Conservation (phyloP, 30 jellyfish, hydroid and myxozoan species). For the Aurelia sp. region DNA sequence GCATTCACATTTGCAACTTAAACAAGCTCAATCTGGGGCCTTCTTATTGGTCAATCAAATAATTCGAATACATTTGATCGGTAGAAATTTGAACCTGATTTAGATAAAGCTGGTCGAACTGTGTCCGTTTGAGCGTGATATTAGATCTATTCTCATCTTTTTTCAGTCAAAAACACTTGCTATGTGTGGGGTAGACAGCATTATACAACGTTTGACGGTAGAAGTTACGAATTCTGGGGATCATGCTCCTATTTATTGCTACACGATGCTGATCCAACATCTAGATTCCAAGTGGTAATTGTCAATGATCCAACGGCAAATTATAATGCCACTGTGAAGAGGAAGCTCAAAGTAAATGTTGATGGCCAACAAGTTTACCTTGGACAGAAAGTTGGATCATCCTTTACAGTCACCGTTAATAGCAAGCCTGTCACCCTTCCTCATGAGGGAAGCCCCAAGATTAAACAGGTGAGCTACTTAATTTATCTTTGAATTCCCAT, state of each 20-base stretch:
- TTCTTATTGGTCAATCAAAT: no score
- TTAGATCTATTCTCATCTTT: not conserved
- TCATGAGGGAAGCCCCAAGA: conserved; percentile 82
- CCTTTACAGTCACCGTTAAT: conserved; percentile 76
- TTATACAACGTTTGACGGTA: conserved; percentile 96
- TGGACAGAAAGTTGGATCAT: conserved; percentile 81
- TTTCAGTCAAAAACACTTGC: conserved; percentile 88
- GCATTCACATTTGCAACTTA: no score
- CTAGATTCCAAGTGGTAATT: conserved; percentile 73
- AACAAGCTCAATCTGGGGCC: no score
- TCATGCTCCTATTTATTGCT: conserved; percentile 87
- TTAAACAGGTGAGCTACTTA: conserved; percentile 72
- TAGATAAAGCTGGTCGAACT: no score
- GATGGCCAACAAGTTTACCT: conserved; percentile 74
- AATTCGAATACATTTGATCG: no score
- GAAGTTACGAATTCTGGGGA: conserved; percentile 75
- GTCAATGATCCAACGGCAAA: conserved; percentile 82
- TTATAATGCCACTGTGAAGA: conserved; percentile 81
- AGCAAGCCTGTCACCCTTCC: conserved; percentile 79
- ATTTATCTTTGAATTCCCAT: not conserved
- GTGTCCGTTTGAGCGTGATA: no score
- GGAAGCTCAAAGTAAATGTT: conserved; percentile 74
- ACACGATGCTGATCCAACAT: conserved; percentile 87
- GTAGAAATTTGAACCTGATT: no score
- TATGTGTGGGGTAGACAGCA: conserved; percentile 87